A percentile compares a stretch with the other conserved stretches of the same genome.
Conservation (phyloP, 2,113 vertebrate species). For the Clarias macrocephalus region DNA sequence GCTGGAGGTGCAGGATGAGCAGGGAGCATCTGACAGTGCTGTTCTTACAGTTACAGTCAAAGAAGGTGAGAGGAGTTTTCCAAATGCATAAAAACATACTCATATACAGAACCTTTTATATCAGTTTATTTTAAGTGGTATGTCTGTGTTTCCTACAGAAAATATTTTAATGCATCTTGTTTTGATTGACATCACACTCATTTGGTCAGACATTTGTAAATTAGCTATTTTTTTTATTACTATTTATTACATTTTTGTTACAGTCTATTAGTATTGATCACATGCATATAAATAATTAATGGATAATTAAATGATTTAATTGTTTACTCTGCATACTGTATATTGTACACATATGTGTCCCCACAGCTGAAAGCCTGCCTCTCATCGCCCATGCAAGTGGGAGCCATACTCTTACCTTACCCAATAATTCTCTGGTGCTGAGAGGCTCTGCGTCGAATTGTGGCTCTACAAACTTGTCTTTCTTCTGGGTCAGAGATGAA, state of each 20-base stretch:
- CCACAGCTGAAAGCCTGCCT: constrained; percentile 74
- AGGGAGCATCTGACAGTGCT: constrained; percentile 77
- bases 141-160: neutral
- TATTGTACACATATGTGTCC: constrained; percentile 30
- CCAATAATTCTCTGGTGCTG: constrained; percentile 85
- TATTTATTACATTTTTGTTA: neutral
- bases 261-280: neutral
- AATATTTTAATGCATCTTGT: neutral
- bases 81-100: neutral
- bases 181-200: neutral
- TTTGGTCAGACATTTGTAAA: neutral
- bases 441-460: constrained; percentile 81
- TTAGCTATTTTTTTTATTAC: neutral
- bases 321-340: neutral
- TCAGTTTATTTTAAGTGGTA: neutral
- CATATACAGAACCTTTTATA: neutral
- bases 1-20: constrained; percentile 79
- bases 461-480: constrained; percentile 78
- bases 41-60: constrained; percentile 73
- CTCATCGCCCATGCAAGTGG: constrained; percentile 83
- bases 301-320: neutral
- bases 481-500: constrained; percentile 81
- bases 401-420: constrained; percentile 82
- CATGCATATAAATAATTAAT: neutral
- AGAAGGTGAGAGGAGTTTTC: constrained; percentile 74